Percentiles rank a stretch among this genome's conserved stretches.
These are phyloP conservation scores for Mesocricetus auratus DNA, from an alignment of 2,113 vertebrate species.

Conservation along the genomic window DNA sequence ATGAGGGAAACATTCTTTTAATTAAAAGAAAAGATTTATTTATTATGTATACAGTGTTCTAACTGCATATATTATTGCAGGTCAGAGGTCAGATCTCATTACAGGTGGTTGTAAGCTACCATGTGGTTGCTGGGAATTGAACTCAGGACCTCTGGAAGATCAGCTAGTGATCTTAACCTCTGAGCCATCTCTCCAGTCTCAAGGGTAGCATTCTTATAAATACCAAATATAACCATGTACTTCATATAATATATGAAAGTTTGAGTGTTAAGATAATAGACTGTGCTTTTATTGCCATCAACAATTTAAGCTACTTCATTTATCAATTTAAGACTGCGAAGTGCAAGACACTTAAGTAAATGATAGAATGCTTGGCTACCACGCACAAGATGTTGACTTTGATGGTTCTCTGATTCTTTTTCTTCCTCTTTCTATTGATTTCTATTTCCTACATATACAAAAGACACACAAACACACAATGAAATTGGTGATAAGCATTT, in stretches of 20 bases:
- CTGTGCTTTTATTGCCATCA: not conserved
- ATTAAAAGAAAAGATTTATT: no score
- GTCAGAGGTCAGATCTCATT: no score
- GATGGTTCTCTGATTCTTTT: accelerated
- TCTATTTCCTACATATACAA: no score
- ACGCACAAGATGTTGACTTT: not conserved
- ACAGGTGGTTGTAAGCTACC: no score
- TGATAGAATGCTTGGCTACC: not conserved
- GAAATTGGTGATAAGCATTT: not conserved
- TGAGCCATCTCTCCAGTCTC: no score
- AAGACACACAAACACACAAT: not conserved
- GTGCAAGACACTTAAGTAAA: not conserved
- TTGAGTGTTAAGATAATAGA: not conserved
- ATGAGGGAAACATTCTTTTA: not conserved
- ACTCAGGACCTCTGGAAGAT: no score
- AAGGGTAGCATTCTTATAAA: not conserved
- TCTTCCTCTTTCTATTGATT: no score
- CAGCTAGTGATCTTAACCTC: no score
- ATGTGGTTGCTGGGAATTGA: no score
- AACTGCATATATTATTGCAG: no score
- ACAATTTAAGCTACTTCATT: not conserved
- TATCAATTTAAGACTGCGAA: not conserved
- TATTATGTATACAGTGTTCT: no score
- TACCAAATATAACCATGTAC: not conserved
- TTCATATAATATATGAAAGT: not conserved